phyloP scores from a whole-genome alignment of 2,797 vertebrate genomes.

The Sebastes goodei region DNA sequence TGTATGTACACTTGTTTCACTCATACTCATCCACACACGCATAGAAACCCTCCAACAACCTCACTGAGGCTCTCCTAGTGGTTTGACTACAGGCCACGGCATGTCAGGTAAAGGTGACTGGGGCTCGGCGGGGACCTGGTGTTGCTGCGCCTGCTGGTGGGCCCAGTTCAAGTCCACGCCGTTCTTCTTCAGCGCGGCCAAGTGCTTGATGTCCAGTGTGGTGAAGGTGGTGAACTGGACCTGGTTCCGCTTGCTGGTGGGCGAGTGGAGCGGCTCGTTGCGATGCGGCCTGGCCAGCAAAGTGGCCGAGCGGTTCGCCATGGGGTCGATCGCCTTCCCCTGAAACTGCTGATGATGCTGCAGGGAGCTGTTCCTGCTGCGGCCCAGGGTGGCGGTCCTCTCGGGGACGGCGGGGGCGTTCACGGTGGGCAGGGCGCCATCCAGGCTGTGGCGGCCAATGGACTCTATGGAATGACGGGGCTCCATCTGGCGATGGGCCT shows the following conservation, averaged over 20 bases:
- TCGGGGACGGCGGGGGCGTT: conserved; percentile 78
- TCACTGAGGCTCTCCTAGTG: conserved; percentile 67
- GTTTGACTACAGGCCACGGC: conserved; percentile 80
- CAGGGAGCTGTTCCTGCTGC: conserved; percentile 72
- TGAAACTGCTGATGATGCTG: conserved; percentile 64
- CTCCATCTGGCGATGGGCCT: conserved; percentile 76
- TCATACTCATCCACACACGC: not conserved
- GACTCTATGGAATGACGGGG: conserved; percentile 80
- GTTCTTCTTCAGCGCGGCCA: conserved; percentile 82
- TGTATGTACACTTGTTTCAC: not conserved
- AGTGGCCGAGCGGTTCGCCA: conserved; percentile 78
- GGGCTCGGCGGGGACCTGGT: conserved; percentile 53
- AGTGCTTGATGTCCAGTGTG: conserved; percentile 83
- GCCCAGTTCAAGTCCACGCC: conserved; percentile 88
- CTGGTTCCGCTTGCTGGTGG: conserved; percentile 95
- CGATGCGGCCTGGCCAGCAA: conserved; percentile 73
- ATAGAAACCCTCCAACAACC: not conserved
- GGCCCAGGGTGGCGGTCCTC: conserved; percentile 89
- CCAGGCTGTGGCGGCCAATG: conserved; percentile 67
- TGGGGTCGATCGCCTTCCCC: conserved; percentile 71
- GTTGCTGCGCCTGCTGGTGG: conserved; percentile 80
- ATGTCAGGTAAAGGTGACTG: conserved; percentile 75
- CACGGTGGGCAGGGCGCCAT: conserved; percentile 51
- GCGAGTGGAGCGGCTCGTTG: conserved; percentile 87
- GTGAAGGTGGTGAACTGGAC: conserved; percentile 97